Evolutionary conservation across 2,888 invertebrate genomes (phyloP).

Genomic region (Aethes cnicana): DNA sequence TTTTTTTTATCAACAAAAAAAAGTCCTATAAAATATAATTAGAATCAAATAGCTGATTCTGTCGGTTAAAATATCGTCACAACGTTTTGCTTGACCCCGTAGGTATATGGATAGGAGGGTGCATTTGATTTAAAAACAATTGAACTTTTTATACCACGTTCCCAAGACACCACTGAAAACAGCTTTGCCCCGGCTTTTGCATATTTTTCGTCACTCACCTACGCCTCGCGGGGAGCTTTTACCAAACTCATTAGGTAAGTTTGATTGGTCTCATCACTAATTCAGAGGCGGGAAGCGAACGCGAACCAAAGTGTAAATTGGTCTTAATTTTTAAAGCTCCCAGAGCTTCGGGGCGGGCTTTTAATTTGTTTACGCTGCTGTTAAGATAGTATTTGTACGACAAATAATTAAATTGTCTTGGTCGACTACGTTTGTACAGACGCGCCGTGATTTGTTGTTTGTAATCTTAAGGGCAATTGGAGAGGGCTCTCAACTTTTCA

Average conservation of each 20-base stretch:
- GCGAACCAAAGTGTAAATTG: slow-evolving; percentile 15
- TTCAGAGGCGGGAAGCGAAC: slow-evolving; percentile 22
- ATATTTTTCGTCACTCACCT: slow-evolving; percentile 2
- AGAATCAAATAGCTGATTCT: too few relatives aligned
- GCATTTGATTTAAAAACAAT: too few relatives aligned
- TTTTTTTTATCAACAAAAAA: too few relatives aligned
- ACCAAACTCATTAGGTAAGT: slow-evolving; percentile 24
- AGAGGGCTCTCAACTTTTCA: too few relatives aligned
- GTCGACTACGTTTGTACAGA: not conserved
- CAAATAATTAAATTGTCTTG: not conserved
- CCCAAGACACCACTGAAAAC: too few relatives aligned
- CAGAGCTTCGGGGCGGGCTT: slow-evolving; percentile 4
- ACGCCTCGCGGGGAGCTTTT: not conserved
- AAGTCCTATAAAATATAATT: too few relatives aligned
- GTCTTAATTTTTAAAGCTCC: slow-evolving; percentile 26
- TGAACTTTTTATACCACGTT: too few relatives aligned
- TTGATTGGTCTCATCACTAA: slow-evolving; percentile 27
- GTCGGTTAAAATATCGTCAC: too few relatives aligned
- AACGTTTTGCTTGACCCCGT: too few relatives aligned
- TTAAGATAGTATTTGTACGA: slow-evolving; percentile 1
- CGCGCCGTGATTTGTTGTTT: not conserved
- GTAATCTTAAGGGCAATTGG: not conserved
- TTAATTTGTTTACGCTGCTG: slow-evolving; percentile 20
- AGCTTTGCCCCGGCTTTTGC: not conserved
- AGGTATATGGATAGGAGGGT: too few relatives aligned